These are phyloP conservation scores for Uria aalge DNA, from an alignment of 2,113 vertebrate species.

Conservation along the genomic window DNA sequence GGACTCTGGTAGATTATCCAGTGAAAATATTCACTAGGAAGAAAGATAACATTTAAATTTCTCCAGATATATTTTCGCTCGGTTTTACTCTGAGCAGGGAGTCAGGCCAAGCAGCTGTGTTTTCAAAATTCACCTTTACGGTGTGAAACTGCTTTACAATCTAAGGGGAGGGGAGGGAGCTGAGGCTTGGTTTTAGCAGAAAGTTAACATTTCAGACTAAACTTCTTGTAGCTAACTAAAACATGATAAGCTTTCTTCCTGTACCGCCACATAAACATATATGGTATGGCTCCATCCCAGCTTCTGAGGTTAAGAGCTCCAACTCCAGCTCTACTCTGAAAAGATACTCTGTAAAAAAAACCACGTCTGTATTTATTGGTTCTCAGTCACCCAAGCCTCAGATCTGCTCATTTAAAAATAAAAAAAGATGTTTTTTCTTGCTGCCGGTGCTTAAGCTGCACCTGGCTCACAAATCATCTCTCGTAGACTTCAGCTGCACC, in stretches of 20 bases:
- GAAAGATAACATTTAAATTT: background rate
- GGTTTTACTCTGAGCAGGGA: background rate
- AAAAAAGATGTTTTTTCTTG: background rate
- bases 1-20: background rate
- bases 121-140: background rate
- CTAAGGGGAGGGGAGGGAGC: background rate
- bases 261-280: background rate
- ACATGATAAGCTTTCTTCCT: constrained; percentile 16
- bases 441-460: constrained; percentile 23
- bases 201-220: background rate
- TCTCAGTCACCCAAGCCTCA: constrained; percentile 14
- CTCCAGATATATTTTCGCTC: background rate
- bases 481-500: background rate
- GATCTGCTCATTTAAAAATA: background rate
- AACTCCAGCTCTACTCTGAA: background rate
- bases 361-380: background rate
- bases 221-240: background rate
- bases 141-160: background rate
- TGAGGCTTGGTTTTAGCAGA: constrained; percentile 8
- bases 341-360: background rate
- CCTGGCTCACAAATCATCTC: constrained; percentile 53
- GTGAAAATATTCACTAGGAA: background rate
- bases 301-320: constrained; percentile 2
- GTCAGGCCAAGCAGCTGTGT: background rate
- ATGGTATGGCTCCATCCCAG: background rate